Base-by-base conservation (phyloP, 2,797 vertebrate genomes). In the Acanthurus leucopareius region DNA sequence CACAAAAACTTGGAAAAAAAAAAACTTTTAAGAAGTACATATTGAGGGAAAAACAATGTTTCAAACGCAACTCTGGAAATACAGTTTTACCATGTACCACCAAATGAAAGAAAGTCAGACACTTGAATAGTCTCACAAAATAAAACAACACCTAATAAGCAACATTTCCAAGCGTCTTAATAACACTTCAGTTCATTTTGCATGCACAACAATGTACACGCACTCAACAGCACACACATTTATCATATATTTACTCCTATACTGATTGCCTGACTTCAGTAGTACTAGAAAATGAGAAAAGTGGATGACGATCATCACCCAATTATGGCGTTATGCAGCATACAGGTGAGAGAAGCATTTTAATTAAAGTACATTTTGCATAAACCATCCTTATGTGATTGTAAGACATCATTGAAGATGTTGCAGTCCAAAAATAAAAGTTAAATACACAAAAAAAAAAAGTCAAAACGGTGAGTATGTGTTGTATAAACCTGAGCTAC, bases 261-360 rank as follows among this genome's bases (percentile, higher is more conserved):
- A 92, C 91, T 91, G 92, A 92, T 93, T 92, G 86, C 86, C 91
- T 93, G 88, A 89, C 85, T 95, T 96, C 96, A 96, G 96, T 96
- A 96, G 96, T 96, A 96, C 91, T 93, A 89, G 73, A 95, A 91
- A 89, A 89, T 81, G 61, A 86, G 74, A 89, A 70, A 84, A 61
- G 60, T 84, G 81, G 85, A 80, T 42, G 73, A 62, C 73, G 73
- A 60, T 65, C 60, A 58, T 79, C 53, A 58, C 54, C 70, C 49
- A 16, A 60, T 65, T 69, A 63, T 48, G 61, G 56, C 64, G 73
- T 71, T 68, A 45, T 61, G 44, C 79, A 88, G 79, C 76, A 40
- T 40, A 52, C 38, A 81, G 73, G 73, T 75, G 54, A 25, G 42
- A 28, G 48, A 72, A 25, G 32, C n/a, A 19, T 67, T 57, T 40